Evolutionary conservation across 53 echinoderm and acorn worm genomes (phyloP), one percentile per base, ranked within the genome.

Genomic region (Crossaster papposus): DNA sequence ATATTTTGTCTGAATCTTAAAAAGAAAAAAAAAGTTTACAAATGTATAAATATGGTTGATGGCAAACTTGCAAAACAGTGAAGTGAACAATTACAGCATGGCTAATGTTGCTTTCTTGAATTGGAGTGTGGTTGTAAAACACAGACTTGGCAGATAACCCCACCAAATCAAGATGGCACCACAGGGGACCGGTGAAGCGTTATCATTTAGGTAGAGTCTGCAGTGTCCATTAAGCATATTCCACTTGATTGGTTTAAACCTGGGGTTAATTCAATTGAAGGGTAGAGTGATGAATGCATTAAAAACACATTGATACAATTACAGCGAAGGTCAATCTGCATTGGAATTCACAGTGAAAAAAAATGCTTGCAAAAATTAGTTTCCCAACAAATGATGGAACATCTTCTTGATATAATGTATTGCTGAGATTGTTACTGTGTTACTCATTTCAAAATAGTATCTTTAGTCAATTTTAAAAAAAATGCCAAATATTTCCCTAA

Each of bases 281-380:
- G 34, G 35, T 32, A 28, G 33, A 35, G 13, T 73, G 9, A 73
- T 34, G 28, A n/a, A 20, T 3, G 22, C 35, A 73, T 73, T 73
- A 73, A 34, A 73, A 32, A 73, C 74, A 18, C 74, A 73, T 73
- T 73, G 30, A 73, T 34, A 17, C 74, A 17, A 35, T 73, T 36
- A 35, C 15, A 12, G 34, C 35, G 35, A 28, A 20, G 74, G 33
- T 73, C 35, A 33, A 34, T 14, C 28, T 32, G 74, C 74, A 13
- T 73, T 34, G 68, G 28, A 68, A 18, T 68, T 14, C 24, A 68
- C 5, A 28, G 28, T 24, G n/a, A n/a, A 68, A 28, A 68, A 68
- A n/a, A 24, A 24, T 26, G 24, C 30, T 10, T 18, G 68, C 2
- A 11, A 17, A 58, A 8, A 58, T 58, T 4, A 20, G 12, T 58